phyloP scores from a whole-genome alignment of 2,888 invertebrate genomes.

The Drosophila prolongata region DNA sequence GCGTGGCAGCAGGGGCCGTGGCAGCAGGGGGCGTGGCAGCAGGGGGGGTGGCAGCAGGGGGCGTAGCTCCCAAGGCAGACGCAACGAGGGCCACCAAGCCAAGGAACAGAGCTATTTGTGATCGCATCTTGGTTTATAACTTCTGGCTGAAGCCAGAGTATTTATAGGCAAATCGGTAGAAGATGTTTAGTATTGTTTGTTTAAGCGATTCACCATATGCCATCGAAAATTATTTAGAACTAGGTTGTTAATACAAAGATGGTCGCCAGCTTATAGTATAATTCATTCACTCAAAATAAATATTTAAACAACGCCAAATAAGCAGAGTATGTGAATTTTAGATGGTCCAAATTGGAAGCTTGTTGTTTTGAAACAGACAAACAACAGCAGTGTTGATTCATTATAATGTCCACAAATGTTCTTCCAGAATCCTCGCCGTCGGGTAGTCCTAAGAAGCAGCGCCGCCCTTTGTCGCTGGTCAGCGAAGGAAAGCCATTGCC shows the following conservation, averaged over 20 bases:
- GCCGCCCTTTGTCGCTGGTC: constrained; percentile 88
- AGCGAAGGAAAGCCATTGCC: constrained; percentile 88
- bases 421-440: constrained; percentile 86
- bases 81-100: neutral
- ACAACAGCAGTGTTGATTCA: too few relatives aligned
- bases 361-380: neutral
- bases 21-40: too few relatives aligned
- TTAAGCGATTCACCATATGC: neutral
- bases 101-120: neutral
- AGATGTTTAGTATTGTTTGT: constrained; percentile 3
- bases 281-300: neutral
- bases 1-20: too few relatives aligned
- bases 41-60: neutral
- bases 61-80: neutral
- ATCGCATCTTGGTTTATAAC: constrained; percentile 7
- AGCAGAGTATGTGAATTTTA: neutral
- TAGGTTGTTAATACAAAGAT: constrained; percentile 8
- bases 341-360: neutral
- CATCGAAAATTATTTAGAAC: neutral
- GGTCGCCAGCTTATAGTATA: too few relatives aligned
- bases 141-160: neutral
- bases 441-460: constrained; percentile 86
- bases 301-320: neutral
- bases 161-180: constrained; percentile 8
- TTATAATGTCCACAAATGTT: too few relatives aligned